phyloP scores from a whole-genome alignment of 1,140 invertebrate genomes.

The Idris sp. region DNA sequence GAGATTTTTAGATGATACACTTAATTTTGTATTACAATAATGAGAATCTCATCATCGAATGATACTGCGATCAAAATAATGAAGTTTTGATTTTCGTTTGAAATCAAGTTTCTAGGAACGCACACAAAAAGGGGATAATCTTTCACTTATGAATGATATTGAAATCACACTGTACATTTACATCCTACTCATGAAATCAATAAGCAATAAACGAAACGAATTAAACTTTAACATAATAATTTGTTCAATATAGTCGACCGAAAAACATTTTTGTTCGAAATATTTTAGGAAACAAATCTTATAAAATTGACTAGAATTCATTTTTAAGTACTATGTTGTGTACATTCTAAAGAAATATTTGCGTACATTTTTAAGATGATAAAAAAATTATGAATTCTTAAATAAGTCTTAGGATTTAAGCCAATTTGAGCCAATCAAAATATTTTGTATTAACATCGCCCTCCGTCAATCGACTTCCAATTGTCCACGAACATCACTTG shows the following conservation, averaged over 20 bases:
- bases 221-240: constrained; percentile 7
- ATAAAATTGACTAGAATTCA: too few relatives aligned
- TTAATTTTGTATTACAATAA: constrained; percentile 45
- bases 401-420: background rate
- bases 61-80: constrained; percentile 17
- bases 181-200: constrained; percentile 1
- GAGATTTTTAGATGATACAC: constrained; percentile 34
- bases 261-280: background rate
- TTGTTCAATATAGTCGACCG: too few relatives aligned
- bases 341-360: too few relatives aligned
- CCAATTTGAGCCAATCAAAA: constrained; percentile 9
- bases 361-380: too few relatives aligned
- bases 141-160: constrained; percentile 29
- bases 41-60: background rate
- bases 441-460: constrained; percentile 14
- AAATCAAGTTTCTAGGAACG: constrained; percentile 3
- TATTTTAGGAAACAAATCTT: background rate
- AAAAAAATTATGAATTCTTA: too few relatives aligned
- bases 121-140: constrained; percentile 10
- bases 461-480: constrained; percentile 33
- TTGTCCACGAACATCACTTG: constrained; percentile 40
- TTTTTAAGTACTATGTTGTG: too few relatives aligned
- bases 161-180: constrained; percentile 7
- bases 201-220: background rate
- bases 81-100: constrained; percentile 33